phyloP scores from a whole-genome alignment of 2,113 vertebrate species.

The Xenotilapia flavipinnis region DNA sequence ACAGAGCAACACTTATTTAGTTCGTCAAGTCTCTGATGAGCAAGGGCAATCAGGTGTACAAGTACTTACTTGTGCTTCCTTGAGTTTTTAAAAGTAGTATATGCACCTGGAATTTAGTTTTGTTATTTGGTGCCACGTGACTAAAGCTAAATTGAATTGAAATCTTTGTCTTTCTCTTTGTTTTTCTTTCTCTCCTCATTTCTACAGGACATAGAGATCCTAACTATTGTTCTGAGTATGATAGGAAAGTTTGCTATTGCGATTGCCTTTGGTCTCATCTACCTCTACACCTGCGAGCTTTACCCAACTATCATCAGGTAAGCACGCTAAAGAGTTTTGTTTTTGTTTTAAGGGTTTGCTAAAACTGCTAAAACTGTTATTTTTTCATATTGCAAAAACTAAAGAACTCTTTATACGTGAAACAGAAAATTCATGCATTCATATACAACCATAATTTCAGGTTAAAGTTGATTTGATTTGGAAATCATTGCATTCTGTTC shows the following conservation, averaged over 20 bases:
- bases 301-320: conserved; percentile 90
- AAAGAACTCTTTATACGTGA: neutral
- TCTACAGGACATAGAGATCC: conserved; percentile 57
- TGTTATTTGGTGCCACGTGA: neutral
- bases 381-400: neutral
- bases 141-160: neutral
- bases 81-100: neutral
- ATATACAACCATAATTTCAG: neutral
- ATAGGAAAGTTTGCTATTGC: conserved; percentile 85
- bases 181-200: neutral
- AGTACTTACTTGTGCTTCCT: neutral
- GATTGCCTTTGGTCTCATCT: conserved; percentile 86
- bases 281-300: conserved; percentile 89
- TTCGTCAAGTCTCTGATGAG: neutral
- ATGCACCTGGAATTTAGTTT: neutral
- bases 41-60: neutral
- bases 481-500: neutral
- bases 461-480: neutral
- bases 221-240: conserved; percentile 76
- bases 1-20: neutral
- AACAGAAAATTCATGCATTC: neutral
- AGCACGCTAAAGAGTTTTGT: neutral
- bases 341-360: neutral
- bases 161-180: neutral
- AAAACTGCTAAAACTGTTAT: neutral